Evolutionary conservation across 1,140 invertebrate species (phyloP), one percentile per base, ranked within the genome.

Genomic region (Heliconius eleuchia): DNA sequence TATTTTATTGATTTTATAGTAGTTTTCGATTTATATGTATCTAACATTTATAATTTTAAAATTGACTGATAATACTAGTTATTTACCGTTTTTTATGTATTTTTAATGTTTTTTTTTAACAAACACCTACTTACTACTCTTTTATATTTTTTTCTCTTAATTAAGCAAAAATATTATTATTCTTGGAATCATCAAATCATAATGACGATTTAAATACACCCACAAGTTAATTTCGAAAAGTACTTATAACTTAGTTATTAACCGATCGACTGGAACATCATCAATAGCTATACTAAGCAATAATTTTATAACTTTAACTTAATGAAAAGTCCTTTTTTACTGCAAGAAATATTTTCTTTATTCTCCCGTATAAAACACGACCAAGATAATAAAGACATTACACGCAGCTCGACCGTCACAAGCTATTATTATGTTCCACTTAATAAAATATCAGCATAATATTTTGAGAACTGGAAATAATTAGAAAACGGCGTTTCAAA

Each of bases 401-500:
- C 60, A 30, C 27, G 9, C 60, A 66, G 3, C 60, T 66, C 11
- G n/a, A 8, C 60, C 60, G 27, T 30, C 60, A 30, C 11, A 16
- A 13, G 27, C 27, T n/a, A 23, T 66, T 23, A 66, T 66, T 30
- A 30, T 66, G n/a, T 66, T 30, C 23, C 60, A 66, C 4, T 66
- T 66, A 66, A 66, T 74, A 77, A 19, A 52, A 52, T 52, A 52
- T 19, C 18, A 77, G 70, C 18, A 72, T 30, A 77, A 77, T 77
- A 72, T 77, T 77, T 71, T 77, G 76, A 77, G 50, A 18, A 71
- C 37, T 37, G 60, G 55, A 75, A 60, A 76, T 70, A 76, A 76
- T 76, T 76, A 76, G 60, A 76, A 71, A 76, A 70, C 75, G 39
- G 75, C 75, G 75, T 70, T 76, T 46, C 34, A 55, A 74, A 34